Evolutionary conservation across 92 coral and sea anemone genomes (phyloP).

Genomic region (Parazoanthus darwini): DNA sequence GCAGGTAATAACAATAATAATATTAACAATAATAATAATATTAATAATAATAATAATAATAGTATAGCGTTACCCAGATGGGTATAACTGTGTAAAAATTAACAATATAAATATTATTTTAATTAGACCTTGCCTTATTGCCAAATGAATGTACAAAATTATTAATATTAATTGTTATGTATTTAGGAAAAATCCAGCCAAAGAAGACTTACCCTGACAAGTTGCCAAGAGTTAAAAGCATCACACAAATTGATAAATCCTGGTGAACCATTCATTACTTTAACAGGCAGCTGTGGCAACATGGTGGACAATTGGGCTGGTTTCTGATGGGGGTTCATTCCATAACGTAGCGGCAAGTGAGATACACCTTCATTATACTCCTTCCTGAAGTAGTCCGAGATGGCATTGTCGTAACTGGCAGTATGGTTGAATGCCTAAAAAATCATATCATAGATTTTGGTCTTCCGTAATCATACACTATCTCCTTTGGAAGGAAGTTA

Average conservation of each 20-base stretch:
- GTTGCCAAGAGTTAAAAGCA: slow-evolving; percentile 97
- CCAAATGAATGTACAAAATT: too few species aligned
- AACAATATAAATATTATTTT: too few species aligned
- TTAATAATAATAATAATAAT: too few species aligned
- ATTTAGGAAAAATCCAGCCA: too few species aligned
- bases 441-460: not conserved
- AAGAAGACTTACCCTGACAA: slow-evolving; percentile 72
- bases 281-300: slow-evolving; percentile 87
- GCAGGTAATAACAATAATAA: too few species aligned
- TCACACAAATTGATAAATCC: slow-evolving; percentile 98
- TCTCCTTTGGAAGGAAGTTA: too few species aligned
- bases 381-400: slow-evolving; percentile 94
- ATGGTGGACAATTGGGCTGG: slow-evolving; percentile 91
- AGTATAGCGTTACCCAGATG: too few species aligned
- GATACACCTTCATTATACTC: slow-evolving; percentile 87
- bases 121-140: too few species aligned
- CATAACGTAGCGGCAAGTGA: slow-evolving; percentile 86
- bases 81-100: too few species aligned
- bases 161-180: too few species aligned
- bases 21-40: too few species aligned
- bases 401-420: slow-evolving; percentile 91
- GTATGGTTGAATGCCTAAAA: slow-evolving; percentile 92
- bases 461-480: too few species aligned
- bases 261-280: slow-evolving; percentile 91
- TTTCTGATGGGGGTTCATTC: slow-evolving; percentile 98